phyloP scores from a whole-genome alignment of 2,113 vertebrate species.

The Phasianus colchicus region DNA sequence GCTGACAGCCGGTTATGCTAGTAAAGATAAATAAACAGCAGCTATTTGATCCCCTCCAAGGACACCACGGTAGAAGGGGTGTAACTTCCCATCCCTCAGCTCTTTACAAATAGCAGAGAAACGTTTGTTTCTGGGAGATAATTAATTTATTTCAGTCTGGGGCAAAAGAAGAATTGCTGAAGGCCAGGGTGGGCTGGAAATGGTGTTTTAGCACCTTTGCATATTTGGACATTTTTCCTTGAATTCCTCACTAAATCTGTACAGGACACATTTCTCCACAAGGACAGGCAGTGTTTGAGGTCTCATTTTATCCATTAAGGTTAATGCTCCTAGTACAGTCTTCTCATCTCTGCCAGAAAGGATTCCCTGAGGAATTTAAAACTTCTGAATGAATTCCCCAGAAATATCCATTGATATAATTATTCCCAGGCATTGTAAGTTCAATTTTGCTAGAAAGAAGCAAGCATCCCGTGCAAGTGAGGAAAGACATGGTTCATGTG shows the following conservation, averaged over 20 bases:
- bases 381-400: conserved; percentile 19
- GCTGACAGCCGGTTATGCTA: conserved; percentile 41
- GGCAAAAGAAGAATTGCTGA: not conserved
- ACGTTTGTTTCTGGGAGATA: conserved; percentile 23
- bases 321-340: not conserved
- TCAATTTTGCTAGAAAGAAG: conserved; percentile 9
- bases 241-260: not conserved
- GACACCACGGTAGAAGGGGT: not conserved
- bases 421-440: not conserved
- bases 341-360: conserved; percentile 4
- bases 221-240: not conserved
- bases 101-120: conserved; percentile 14
- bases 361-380: conserved; percentile 16
- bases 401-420: conserved; percentile 32
- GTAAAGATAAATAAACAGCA: conserved; percentile 58
- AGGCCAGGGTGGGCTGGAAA: not conserved
- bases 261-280: not conserved
- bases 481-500: not conserved
- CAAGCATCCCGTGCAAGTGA: not conserved
- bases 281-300: not conserved
- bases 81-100: not conserved
- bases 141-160: conserved; percentile 2
- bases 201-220: not conserved
- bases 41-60: conserved; percentile 26
- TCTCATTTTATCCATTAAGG: not conserved